A percentile compares a stretch with the other conserved stretches of the same genome.
phyloP scores from a whole-genome alignment of 2,797 vertebrate genomes.

The Hapalemur alaotrensis region DNA sequence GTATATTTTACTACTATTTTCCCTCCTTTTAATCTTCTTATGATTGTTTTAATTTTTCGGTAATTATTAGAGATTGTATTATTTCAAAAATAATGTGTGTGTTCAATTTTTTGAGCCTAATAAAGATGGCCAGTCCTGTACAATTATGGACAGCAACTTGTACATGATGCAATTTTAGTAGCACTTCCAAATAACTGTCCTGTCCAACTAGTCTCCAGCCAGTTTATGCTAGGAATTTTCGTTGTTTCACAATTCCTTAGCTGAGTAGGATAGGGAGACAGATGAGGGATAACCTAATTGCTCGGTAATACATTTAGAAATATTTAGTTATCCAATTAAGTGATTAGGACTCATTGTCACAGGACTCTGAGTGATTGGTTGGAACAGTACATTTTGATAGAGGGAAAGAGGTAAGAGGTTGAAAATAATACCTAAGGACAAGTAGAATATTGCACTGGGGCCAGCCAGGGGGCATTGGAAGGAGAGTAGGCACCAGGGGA shows the following conservation, averaged over 20 bases:
- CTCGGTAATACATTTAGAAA: background rate
- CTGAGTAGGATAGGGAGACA: background rate
- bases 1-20: background rate
- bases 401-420: background rate
- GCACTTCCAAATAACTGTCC: background rate
- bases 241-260: background rate
- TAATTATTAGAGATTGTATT: background rate
- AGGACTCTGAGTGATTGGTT: background rate
- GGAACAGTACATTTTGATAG: background rate
- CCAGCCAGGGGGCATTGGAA: background rate
- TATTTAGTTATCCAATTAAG: background rate
- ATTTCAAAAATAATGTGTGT: constrained; percentile 20
- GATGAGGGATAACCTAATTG: background rate
- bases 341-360: background rate
- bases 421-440: constrained; percentile 30
- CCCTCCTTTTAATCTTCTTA: background rate
- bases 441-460: background rate
- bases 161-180: background rate
- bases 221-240: background rate
- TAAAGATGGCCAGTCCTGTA: background rate
- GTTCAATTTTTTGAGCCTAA: background rate
- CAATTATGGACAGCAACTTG: background rate
- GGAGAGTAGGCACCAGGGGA: background rate
- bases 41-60: background rate
- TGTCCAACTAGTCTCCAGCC: background rate